Evolutionary conservation across 2,113 vertebrate species (phyloP).

Genomic region (Himantopus leucocephalus): DNA sequence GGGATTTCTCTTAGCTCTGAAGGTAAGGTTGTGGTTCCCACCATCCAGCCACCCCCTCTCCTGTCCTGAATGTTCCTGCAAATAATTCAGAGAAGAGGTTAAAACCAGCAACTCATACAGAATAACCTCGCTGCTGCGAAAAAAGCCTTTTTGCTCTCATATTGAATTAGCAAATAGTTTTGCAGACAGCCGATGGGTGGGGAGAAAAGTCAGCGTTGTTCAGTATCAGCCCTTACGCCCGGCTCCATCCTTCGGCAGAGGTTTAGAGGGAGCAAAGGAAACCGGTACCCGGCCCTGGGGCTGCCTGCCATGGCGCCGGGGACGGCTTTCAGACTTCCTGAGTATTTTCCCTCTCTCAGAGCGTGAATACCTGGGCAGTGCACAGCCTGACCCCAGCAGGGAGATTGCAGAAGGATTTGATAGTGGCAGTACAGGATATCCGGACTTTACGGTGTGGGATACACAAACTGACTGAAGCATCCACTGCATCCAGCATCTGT

Average conservation of each 20-base stretch:
- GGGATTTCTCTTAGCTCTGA: not conserved
- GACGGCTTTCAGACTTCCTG: not conserved
- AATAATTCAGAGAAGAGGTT: not conserved
- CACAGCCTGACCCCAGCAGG: not conserved
- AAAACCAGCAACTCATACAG: not conserved
- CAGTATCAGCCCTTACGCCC: not conserved
- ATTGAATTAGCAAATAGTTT: not conserved
- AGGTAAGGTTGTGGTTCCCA: not conserved
- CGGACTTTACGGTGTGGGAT: accelerated
- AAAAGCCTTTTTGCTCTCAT: accelerated
- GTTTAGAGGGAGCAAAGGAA: accelerated
- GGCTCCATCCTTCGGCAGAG: accelerated
- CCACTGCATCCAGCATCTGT: accelerated
- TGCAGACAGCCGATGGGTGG: accelerated
- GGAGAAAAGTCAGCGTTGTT: accelerated
- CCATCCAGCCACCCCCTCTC: accelerated
- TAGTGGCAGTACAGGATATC: not conserved
- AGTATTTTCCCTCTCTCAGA: not conserved
- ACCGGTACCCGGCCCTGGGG: accelerated
- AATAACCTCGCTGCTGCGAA: not conserved
- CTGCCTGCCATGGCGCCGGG: accelerated
- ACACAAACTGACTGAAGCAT: accelerated
- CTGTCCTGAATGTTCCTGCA: not conserved
- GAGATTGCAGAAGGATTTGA: not conserved
- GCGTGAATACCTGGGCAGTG: not conserved